These are phyloP conservation scores for Anguilla anguilla DNA, from an alignment of 2,797 vertebrate genomes.

Conservation along the genomic window DNA sequence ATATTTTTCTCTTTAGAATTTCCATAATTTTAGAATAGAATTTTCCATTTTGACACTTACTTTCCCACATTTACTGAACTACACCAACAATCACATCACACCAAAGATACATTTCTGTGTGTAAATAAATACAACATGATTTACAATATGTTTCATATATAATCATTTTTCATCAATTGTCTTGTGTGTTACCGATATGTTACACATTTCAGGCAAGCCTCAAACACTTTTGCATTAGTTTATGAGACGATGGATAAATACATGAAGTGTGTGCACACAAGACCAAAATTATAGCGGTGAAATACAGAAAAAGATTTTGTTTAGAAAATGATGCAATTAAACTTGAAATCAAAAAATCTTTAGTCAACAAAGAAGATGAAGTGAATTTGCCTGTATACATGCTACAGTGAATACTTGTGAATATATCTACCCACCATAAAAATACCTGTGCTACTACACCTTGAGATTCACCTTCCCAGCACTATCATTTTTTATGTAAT, in stretches of 20 bases:
- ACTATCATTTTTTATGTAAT: neutral
- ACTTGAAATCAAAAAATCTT: neutral
- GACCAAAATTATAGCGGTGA: conserved; percentile 52
- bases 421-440: neutral
- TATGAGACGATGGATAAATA: conserved; percentile 51
- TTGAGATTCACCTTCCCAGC: neutral
- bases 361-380: neutral
- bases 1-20: conserved; percentile 57
- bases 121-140: conserved; percentile 70
- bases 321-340: neutral
- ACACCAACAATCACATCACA: conserved; percentile 82
- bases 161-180: conserved; percentile 23
- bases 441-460: neutral
- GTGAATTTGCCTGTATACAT: neutral
- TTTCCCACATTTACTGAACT: conserved; percentile 69
- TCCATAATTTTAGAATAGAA: too few relatives aligned
- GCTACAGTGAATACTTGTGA: neutral
- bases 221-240: conserved; percentile 58
- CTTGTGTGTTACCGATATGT: neutral
- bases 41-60: conserved; percentile 62
- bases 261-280: conserved; percentile 50
- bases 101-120: conserved; percentile 67
- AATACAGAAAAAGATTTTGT: conserved; percentile 53
- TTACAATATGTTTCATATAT: conserved; percentile 46
- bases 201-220: conserved; percentile 56